A percentile compares a stretch with the other conserved stretches of the same genome.
Conservation (phyloP, 2,797 vertebrate species). For the Mustela erminea region DNA sequence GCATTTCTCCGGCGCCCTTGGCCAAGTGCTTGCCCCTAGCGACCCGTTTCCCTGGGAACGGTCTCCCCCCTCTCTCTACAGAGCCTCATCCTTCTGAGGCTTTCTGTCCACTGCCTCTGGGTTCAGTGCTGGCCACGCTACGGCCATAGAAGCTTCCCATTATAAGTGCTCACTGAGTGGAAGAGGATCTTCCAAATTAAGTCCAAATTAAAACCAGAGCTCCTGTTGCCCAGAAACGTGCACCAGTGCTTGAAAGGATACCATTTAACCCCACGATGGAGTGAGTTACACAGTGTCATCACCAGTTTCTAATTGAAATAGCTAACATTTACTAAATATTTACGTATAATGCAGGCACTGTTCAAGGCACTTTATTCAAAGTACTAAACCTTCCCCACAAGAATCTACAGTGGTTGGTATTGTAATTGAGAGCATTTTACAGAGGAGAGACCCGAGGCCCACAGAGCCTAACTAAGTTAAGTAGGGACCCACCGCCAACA, state of each 20-base stretch:
- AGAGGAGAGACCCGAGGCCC: not conserved
- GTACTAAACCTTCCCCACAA: not conserved
- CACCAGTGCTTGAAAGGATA: not conserved
- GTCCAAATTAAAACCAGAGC: slow-evolving; percentile 45
- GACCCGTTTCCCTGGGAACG: slow-evolving; percentile 46
- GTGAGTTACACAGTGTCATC: not conserved
- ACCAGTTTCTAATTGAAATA: slow-evolving; percentile 36
- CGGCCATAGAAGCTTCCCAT: not conserved
- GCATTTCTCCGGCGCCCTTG: not conserved
- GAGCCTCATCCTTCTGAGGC: not conserved
- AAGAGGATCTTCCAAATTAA: not conserved
- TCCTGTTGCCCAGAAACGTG: not conserved
- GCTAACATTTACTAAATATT: not conserved
- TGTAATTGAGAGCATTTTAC: not conserved
- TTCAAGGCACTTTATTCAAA: slow-evolving; percentile 11
- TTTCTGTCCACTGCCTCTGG: not conserved
- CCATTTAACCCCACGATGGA: not conserved
- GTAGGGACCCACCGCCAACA: not conserved
- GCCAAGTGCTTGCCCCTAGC: slow-evolving; percentile 57
- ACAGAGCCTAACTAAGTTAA: not conserved
- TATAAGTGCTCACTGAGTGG: not conserved
- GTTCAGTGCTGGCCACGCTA: not conserved
- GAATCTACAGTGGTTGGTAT: not conserved
- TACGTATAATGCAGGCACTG: not conserved
- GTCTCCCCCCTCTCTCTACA: not conserved